A percentile compares a stretch with the other conserved stretches of the same genome.
Evolutionary conservation across 2,888 invertebrate genomes (phyloP).

Genomic region (Eupsilia transversa): DNA sequence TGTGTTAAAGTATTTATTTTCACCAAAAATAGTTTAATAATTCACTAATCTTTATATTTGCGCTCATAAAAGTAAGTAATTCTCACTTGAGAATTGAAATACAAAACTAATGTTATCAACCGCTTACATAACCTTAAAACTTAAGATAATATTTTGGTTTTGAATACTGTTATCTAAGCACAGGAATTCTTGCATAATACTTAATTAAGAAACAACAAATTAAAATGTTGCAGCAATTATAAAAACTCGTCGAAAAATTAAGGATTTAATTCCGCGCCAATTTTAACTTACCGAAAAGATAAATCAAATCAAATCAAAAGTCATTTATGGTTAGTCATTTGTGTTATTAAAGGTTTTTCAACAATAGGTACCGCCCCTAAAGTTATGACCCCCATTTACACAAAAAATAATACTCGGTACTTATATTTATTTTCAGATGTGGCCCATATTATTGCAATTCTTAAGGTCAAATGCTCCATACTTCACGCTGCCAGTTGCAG

Average conservation of each 20-base stretch:
- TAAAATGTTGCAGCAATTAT: neutral
- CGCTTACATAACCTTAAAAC: constrained; percentile 64
- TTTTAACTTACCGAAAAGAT: neutral
- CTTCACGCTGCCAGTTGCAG: constrained; percentile 95
- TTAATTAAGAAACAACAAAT: no score
- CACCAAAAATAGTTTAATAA: neutral
- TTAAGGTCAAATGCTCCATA: constrained; percentile 94
- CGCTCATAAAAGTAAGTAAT: constrained; percentile 42
- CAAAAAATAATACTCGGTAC: no score
- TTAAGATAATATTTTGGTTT: constrained; percentile 2
- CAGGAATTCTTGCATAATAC: neutral
- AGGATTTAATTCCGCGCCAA: neutral
- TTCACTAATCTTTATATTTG: neutral
- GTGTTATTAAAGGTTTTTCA: no score
- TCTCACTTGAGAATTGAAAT: neutral
- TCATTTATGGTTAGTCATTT: no score
- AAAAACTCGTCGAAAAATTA: neutral
- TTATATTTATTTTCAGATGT: constrained; percentile 91
- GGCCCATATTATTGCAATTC: constrained; percentile 93
- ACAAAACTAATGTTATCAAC: neutral
- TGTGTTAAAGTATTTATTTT: constrained; percentile 1
- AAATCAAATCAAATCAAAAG: no score
- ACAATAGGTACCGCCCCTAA: no score
- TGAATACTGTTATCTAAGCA: neutral
- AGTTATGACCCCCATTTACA: no score